These are phyloP conservation scores for Guaruba guarouba DNA, from an alignment of 2,113 vertebrate genomes.

Conservation along the genomic window DNA sequence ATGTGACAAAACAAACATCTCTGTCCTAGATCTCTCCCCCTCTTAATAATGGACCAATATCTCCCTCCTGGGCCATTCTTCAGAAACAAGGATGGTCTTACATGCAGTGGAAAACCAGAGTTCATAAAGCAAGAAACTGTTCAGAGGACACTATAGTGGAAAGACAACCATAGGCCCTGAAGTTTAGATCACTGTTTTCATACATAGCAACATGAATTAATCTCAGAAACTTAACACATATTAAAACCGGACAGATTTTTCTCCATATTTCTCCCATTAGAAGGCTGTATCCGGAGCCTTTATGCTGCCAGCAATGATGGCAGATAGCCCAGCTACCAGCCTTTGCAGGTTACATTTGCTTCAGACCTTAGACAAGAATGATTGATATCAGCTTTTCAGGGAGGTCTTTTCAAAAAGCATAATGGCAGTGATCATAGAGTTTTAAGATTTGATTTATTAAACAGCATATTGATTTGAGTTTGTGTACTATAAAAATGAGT, in stretches of 20 bases:
- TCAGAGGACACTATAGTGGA: neutral
- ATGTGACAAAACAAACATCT: neutral
- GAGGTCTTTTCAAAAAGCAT: slow-evolving; percentile 8
- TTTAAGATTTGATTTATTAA: slow-evolving; percentile 24
- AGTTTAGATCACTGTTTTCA: neutral
- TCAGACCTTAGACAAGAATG: slow-evolving; percentile 40
- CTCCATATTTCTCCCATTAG: slow-evolving; percentile 28
- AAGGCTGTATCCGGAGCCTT: neutral
- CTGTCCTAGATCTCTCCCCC: neutral
- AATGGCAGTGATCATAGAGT: neutral
- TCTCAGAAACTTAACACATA: neutral
- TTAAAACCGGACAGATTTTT: slow-evolving; percentile 42
- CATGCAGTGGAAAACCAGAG: neutral
- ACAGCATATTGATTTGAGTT: neutral
- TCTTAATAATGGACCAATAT: neutral
- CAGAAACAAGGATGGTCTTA: neutral
- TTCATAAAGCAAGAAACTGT: neutral
- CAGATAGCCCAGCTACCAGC: slow-evolving; percentile 61
- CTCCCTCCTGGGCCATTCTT: neutral
- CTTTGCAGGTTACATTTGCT: slow-evolving; percentile 59
- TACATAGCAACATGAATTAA: neutral
- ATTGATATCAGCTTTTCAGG: slow-evolving; percentile 48
- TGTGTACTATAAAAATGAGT: neutral
- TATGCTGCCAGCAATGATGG: slow-evolving; percentile 51
- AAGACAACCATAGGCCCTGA: neutral